These are phyloP conservation scores for Drosophila eohydei DNA, from an alignment of 2,888 invertebrate species.

Conservation along the genomic window DNA sequence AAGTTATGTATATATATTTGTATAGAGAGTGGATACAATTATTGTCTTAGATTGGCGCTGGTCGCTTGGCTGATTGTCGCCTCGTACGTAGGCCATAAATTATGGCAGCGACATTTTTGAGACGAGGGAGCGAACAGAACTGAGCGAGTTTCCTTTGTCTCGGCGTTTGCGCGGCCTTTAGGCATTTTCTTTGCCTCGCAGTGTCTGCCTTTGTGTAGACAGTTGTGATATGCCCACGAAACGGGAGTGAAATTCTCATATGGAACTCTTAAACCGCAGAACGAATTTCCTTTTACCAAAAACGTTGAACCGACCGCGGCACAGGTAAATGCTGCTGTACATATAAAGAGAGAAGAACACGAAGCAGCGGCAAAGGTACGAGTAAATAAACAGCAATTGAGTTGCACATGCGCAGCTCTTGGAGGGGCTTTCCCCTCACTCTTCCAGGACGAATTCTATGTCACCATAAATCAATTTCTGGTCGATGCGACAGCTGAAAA, in stretches of 20 bases:
- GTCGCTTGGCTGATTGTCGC: constrained; percentile 62
- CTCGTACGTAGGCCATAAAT: constrained; percentile 82
- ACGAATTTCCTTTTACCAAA: constrained; percentile 45
- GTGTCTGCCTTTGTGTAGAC: constrained; percentile 45
- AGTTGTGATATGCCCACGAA: constrained; percentile 62
- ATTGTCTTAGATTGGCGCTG: constrained; percentile 64
- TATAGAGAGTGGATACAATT: constrained; percentile 28
- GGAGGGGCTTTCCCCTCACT: constrained; percentile 10
- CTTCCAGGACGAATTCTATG: constrained; percentile 13
- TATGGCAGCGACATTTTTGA: constrained; percentile 78
- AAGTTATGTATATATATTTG: constrained; percentile 1
- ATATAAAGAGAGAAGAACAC: background rate
- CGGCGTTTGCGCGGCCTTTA: constrained; percentile 44
- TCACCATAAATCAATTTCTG: constrained; percentile 79
- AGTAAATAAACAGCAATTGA: constrained; percentile 79
- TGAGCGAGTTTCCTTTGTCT: constrained; percentile 59
- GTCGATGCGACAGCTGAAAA: constrained; percentile 81
- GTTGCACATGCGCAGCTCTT: constrained; percentile 71
- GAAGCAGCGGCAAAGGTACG: constrained; percentile 15
- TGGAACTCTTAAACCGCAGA: constrained; percentile 79
- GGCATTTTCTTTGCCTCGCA: constrained; percentile 53
- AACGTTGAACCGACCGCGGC: constrained; percentile 15
- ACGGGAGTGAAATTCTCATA: constrained; percentile 71
- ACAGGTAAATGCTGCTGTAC: constrained; percentile 50
- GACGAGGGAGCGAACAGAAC: constrained; percentile 63